Conservation (phyloP, 2,113 vertebrate species). For the Candoia aspera region DNA sequence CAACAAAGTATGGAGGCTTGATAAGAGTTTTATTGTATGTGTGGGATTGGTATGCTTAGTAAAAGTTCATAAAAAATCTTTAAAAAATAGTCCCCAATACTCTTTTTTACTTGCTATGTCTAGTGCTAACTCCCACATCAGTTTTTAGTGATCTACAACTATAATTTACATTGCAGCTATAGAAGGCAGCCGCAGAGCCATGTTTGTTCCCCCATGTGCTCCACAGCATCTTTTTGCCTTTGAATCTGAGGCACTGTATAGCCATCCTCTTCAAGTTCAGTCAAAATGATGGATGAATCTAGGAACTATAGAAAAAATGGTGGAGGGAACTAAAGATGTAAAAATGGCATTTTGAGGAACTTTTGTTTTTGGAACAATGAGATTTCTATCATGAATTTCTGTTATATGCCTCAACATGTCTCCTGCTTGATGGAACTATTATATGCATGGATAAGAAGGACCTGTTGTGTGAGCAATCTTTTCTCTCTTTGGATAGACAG, state of each 20-base stretch:
- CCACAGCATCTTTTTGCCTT: not conserved
- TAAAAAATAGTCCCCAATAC: not conserved
- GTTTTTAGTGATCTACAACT: not conserved
- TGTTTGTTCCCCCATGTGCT: not conserved
- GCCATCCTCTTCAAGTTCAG: not conserved
- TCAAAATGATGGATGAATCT: not conserved
- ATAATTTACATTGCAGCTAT: not conserved
- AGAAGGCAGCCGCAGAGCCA: not conserved
- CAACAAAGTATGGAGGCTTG: constrained; percentile 85
- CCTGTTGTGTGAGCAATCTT: not conserved
- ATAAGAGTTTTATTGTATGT: not conserved
- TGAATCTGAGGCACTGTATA: not conserved
- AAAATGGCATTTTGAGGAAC: not conserved
- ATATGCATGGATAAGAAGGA: not conserved
- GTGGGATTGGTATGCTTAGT: not conserved
- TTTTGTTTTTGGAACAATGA: not conserved
- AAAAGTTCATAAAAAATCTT: not conserved
- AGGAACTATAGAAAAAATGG: not conserved
- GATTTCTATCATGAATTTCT: not conserved
- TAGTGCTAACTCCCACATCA: not conserved
- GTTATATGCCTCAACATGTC: not conserved
- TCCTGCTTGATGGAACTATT: not conserved
- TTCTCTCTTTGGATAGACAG: constrained; percentile 73
- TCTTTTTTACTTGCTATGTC: not conserved
- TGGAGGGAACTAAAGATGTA: not conserved